Conservation (phyloP, 2,113 vertebrate genomes). For the Excalfactoria chinensis region DNA sequence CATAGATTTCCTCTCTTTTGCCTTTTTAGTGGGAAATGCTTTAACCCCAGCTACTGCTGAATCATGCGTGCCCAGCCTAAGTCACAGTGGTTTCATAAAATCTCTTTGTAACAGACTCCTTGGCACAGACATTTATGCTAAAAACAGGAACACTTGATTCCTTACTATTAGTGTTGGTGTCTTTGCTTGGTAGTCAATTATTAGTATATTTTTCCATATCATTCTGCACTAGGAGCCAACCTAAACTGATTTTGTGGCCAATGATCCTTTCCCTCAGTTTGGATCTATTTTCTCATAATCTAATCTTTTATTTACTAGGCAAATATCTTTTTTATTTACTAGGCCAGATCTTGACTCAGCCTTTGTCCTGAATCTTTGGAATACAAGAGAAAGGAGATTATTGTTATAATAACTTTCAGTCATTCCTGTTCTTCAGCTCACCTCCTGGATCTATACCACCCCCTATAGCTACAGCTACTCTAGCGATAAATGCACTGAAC, state of each 20-base stretch:
- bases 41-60: background rate
- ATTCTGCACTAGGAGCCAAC: background rate
- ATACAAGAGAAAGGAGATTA: background rate
- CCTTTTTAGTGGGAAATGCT: background rate
- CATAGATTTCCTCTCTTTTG: background rate
- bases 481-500: background rate
- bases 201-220: background rate
- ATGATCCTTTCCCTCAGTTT: background rate
- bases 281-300: background rate
- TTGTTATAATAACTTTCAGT: background rate
- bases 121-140: background rate
- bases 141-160: background rate
- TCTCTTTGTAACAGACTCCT: background rate
- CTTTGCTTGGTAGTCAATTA: background rate
- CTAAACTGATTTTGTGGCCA: background rate
- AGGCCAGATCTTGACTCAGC: accelerated
- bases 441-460: background rate
- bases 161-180: background rate
- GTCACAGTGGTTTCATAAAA: background rate
- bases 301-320: background rate
- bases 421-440: background rate
- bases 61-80: background rate
- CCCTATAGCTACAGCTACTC: background rate
- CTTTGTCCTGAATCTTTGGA: background rate
- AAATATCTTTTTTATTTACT: background rate